phyloP scores from a whole-genome alignment of 2,797 vertebrate species.

The Chanos chanos region DNA sequence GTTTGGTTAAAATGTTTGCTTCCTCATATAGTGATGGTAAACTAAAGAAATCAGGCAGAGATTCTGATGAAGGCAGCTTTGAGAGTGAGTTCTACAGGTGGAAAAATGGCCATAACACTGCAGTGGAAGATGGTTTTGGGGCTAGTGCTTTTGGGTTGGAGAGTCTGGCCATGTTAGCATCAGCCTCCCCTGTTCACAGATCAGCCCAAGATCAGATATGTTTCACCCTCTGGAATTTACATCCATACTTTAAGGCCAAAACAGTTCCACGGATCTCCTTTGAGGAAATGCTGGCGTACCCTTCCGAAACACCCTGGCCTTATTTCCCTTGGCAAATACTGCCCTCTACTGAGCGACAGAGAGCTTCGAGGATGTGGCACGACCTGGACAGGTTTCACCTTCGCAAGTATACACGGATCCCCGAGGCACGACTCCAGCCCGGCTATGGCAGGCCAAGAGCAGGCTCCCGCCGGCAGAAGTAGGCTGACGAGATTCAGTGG shows the following conservation, averaged over 20 bases:
- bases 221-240: neutral
- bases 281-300: neutral
- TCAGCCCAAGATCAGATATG: too few species aligned
- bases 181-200: too few species aligned
- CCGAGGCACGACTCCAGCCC: neutral
- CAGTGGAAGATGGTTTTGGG: neutral
- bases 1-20: too few species aligned
- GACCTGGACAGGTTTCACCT: neutral
- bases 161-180: neutral
- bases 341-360: neutral
- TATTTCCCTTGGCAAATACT: constrained; percentile 27
- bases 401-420: neutral
- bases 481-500: too few species aligned
- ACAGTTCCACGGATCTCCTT: neutral
- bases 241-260: neutral
- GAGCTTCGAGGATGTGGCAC: neutral
- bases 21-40: too few species aligned
- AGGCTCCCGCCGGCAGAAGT: too few species aligned
- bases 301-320: neutral
- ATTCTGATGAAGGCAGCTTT: neutral
- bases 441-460: too few species aligned
- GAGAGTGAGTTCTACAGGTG: neutral
- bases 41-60: too few species aligned
- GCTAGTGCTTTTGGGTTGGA: neutral
- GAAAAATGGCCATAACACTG: neutral